Percentiles rank a stretch among this genome's conserved stretches.
phyloP scores from a whole-genome alignment of 2,888 invertebrate species.

The Hirtodrosophila cameraria region DNA sequence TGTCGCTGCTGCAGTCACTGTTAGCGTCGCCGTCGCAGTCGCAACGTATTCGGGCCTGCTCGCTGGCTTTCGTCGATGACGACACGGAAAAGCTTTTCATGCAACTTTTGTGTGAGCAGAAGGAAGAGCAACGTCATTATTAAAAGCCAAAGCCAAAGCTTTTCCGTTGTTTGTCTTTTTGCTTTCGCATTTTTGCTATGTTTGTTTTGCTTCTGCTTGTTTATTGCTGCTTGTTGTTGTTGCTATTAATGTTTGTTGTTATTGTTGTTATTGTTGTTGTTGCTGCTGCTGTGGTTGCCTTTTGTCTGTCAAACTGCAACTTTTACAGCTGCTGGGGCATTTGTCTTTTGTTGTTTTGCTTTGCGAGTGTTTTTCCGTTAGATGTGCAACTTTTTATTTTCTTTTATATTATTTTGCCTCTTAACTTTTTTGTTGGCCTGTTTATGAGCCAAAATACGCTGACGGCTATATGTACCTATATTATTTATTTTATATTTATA shows the following conservation, averaged over 20 bases:
- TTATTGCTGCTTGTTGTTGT: constrained; percentile 7
- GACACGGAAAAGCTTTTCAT: constrained; percentile 76
- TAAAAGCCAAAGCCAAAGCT: constrained; percentile 55
- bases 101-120: too few species aligned
- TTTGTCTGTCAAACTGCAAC: constrained; percentile 53
- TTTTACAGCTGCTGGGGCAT: constrained; percentile 51
- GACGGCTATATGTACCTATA: constrained; percentile 45
- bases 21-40: constrained; percentile 11
- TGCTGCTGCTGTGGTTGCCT: constrained; percentile 7
- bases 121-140: constrained; percentile 57
- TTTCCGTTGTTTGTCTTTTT: constrained; percentile 32
- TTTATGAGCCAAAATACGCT: constrained; percentile 58
- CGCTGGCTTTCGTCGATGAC: constrained; percentile 60
- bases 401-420: constrained; percentile 6
- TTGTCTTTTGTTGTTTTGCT: constrained; percentile 24
- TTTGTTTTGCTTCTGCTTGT: constrained; percentile 9
- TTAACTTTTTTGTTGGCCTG: constrained; percentile 24
- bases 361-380: constrained; percentile 4
- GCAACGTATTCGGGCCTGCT: constrained; percentile 32
- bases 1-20: neutral
- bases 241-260: constrained; percentile 2
- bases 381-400: constrained; percentile 26
- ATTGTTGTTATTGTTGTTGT: constrained; percentile 7
- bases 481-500: constrained; percentile 43
- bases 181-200: constrained; percentile 20